Evolutionary conservation across 2,888 invertebrate species (phyloP).

Genomic region (Hirtodrosophila histrioides): DNA sequence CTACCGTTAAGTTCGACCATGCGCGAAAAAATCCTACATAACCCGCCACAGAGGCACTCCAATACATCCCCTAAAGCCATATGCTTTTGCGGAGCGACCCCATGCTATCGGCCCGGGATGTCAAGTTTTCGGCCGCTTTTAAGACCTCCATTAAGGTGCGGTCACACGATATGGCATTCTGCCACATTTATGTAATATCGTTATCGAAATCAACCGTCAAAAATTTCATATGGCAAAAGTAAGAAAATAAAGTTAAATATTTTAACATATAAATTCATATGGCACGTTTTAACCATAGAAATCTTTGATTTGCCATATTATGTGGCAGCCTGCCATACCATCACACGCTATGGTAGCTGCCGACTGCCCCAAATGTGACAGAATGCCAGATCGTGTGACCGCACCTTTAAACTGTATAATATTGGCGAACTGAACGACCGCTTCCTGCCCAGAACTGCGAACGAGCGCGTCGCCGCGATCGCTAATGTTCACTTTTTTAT

Average conservation of each 20-base stretch:
- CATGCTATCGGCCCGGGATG: slow-evolving; percentile 86
- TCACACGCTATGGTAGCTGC: too few species aligned
- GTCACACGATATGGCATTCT: too few species aligned
- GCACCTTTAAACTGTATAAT: slow-evolving; percentile 88
- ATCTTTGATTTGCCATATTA: too few species aligned
- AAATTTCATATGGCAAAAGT: too few species aligned
- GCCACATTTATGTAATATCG: too few species aligned
- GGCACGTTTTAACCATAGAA: too few species aligned
- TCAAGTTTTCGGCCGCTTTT: slow-evolving; percentile 93
- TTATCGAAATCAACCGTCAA: too few species aligned
- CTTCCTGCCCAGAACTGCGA: slow-evolving; percentile 87
- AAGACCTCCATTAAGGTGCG: slow-evolving; percentile 91
- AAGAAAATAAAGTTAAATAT: too few species aligned
- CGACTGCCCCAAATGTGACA: too few species aligned
- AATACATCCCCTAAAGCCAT: neutral
- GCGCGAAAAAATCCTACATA: slow-evolving; percentile 89
- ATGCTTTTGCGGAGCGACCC: slow-evolving; percentile 86
- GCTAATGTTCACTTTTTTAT: slow-evolving; percentile 86
- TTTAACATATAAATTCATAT: too few species aligned
- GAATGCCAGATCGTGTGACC: too few species aligned
- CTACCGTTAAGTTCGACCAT: slow-evolving; percentile 92
- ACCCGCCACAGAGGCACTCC: slow-evolving; percentile 43
- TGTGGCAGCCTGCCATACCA: too few species aligned
- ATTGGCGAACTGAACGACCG: slow-evolving; percentile 89
- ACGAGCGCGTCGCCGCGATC: slow-evolving; percentile 71